These are phyloP conservation scores for Porites divaricata DNA, from an alignment of 92 coral and sea anemone genomes.

Conservation along the genomic window DNA sequence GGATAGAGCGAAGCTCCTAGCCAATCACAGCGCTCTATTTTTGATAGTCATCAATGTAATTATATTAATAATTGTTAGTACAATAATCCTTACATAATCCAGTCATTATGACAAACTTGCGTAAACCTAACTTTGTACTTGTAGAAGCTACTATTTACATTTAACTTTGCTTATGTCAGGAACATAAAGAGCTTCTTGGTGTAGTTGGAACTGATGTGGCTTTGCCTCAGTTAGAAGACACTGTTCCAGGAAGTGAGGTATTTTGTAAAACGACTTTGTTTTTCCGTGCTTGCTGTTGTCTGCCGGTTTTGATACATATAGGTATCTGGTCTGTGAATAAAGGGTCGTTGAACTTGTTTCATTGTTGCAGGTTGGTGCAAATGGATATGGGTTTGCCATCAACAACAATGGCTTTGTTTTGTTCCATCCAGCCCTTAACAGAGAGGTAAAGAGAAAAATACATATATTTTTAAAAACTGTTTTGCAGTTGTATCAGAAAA, in stretches of 20 bases:
- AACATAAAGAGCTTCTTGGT: conserved; percentile 67
- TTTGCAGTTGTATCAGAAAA: neutral
- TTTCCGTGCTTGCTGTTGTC: neutral
- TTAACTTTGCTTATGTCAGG: neutral
- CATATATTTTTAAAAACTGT: neutral
- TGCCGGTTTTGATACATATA: too few species aligned
- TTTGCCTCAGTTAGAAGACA: conserved; percentile 66
- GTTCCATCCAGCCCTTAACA: conserved; percentile 85
- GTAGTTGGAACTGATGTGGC: conserved; percentile 94
- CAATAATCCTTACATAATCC: too few species aligned
- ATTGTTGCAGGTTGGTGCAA: conserved; percentile 80
- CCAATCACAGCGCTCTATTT: too few species aligned
- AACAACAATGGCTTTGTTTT: conserved; percentile 95
- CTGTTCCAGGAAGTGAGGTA: conserved; percentile 80
- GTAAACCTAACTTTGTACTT: neutral
- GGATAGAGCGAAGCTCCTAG: too few species aligned
- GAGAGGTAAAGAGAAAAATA: conserved; percentile 52
- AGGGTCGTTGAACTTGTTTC: neutral
- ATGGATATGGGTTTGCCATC: conserved; percentile 93
- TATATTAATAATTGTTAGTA: too few species aligned
- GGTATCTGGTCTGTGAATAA: neutral
- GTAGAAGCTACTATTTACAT: neutral
- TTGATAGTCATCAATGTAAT: too few species aligned
- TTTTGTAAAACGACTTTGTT: neutral
- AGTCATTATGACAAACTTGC: neutral